A percentile compares a stretch with the other conserved stretches of the same genome.
phyloP scores from a whole-genome alignment of 2,113 vertebrate species.

The Paratilapia polleni region DNA sequence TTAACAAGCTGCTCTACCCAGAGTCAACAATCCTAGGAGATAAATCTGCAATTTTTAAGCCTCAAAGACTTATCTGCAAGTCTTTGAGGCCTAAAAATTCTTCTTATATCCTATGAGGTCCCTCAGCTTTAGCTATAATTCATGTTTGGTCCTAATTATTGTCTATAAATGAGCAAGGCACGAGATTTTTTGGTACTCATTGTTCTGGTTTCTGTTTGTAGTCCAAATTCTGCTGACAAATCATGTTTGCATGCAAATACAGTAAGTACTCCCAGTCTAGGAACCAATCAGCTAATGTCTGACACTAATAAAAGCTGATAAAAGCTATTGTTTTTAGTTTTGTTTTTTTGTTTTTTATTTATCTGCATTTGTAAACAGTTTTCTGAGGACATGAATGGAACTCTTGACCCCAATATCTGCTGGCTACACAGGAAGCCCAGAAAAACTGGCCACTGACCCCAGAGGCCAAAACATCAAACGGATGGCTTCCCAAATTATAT shows the following conservation, averaged over 20 bases:
- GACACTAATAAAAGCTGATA: background rate
- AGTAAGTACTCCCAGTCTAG: background rate
- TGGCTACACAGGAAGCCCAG: background rate
- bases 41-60: background rate
- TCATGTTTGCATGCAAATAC: background rate
- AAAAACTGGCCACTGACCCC: background rate
- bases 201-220: too few species aligned
- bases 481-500: background rate
- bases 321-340: background rate
- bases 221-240: background rate
- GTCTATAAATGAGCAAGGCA: background rate
- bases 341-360: background rate
- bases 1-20: background rate
- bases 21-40: background rate
- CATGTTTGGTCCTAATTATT: background rate
- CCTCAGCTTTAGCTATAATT: background rate
- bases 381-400: background rate
- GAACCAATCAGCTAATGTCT: background rate
- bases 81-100: too few species aligned
- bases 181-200: too few species aligned
- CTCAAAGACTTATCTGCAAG: background rate
- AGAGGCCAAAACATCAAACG: background rate
- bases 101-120: too few species aligned
- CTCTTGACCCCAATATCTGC: background rate
- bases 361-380: background rate